These are phyloP conservation scores for Osmerus eperlanus DNA, from an alignment of 2,113 vertebrate species.

Conservation along the genomic window DNA sequence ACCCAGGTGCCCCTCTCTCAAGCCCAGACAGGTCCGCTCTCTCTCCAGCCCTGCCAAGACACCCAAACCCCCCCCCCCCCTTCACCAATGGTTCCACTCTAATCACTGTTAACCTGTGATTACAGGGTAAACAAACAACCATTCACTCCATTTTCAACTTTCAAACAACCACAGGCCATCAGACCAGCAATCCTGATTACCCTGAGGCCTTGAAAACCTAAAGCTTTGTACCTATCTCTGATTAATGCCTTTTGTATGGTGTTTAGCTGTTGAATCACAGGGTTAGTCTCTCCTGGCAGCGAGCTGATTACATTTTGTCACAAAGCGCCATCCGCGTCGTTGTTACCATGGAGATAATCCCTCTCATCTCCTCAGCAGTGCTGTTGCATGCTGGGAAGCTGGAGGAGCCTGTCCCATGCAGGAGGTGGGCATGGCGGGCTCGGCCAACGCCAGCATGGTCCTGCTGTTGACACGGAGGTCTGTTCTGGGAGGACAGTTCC, in stretches of 20 bases:
- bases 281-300: not conserved
- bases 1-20: too few relatives aligned
- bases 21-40: too few relatives aligned
- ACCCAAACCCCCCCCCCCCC: too few relatives aligned
- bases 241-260: constrained; percentile 1
- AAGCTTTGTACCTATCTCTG: not conserved
- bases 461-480: too few relatives aligned
- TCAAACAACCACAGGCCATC: not conserved
- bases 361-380: not conserved
- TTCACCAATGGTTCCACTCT: not conserved
- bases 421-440: too few relatives aligned
- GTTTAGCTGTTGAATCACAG: not conserved
- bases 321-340: not conserved
- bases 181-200: too few relatives aligned
- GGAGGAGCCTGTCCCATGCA: too few relatives aligned
- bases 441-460: too few relatives aligned
- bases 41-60: too few relatives aligned
- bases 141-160: not conserved
- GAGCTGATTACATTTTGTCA: not conserved
- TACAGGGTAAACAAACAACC: not conserved
- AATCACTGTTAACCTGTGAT: not conserved
- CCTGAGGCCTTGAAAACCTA: too few relatives aligned
- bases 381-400: not conserved
- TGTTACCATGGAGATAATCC: constrained; percentile 26
- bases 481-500: too few relatives aligned